These are phyloP conservation scores for Popillia japonica DNA, from an alignment of 1,140 invertebrate genomes.

Conservation along the genomic window DNA sequence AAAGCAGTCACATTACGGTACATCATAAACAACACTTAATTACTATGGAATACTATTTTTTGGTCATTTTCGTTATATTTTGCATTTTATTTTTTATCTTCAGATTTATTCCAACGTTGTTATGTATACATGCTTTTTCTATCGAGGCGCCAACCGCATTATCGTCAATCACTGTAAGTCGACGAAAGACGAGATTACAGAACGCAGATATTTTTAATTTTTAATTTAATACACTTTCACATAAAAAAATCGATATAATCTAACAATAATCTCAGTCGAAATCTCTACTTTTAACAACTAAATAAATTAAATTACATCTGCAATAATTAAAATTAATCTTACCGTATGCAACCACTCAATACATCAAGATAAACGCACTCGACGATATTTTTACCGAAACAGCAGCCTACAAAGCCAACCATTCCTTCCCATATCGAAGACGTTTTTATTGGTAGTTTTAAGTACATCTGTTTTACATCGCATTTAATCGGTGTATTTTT, in stretches of 20 bases:
- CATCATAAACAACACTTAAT: no score
- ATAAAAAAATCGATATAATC: neutral
- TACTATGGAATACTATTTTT: no score
- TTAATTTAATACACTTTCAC: neutral
- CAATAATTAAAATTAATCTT: conserved; percentile 13
- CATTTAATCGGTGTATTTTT: neutral
- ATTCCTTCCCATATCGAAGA: neutral
- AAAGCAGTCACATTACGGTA: no score
- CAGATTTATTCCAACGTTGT: neutral
- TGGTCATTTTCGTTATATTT: no score
- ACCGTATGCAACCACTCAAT: neutral
- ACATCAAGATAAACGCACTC: neutral
- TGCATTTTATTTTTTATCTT: neutral
- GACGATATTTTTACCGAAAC: neutral
- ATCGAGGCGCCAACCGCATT: neutral
- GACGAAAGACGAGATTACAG: neutral
- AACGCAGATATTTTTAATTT: neutral
- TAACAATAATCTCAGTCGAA: neutral
- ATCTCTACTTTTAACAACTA: neutral
- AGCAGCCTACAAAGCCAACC: conserved; percentile 3
- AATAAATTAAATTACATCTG: neutral
- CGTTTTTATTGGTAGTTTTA: conserved; percentile 18
- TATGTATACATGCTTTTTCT: neutral
- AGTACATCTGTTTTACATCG: conserved; percentile 4
- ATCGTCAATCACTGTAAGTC: neutral